Evolutionary conservation across 2,888 invertebrate genomes (phyloP), one percentile per base, ranked within the genome.

Genomic region (Argyra leucocephala): DNA sequence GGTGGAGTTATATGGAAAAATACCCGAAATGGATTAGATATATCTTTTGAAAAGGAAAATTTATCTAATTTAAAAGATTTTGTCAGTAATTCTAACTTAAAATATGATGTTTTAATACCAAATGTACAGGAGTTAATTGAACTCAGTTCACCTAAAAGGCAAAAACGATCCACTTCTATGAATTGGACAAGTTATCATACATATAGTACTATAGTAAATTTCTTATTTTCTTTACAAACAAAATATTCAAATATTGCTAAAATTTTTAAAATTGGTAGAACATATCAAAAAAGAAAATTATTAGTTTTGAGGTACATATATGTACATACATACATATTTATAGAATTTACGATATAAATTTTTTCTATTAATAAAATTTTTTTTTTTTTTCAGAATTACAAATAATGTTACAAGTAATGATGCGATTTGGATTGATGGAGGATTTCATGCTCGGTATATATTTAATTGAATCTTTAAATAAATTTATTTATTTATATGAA

Each of bases 381-480:
- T 57, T 6, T n/a, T n/a, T 57, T 57, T 57, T 57, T 9, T 12
- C 5, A 84, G 87, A 73, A 87, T 90, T 69, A 89, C 90, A 1
- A 88, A 88, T 68, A 76, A 78, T 63, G 88, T 89, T 0, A 80
- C 82, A 0, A 80, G 80, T 4, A 86, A 85, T 64, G 81, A 82
- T 21, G 88, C 87, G 2, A 82, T 90, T 1, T 90, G 90, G 89
- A 79, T 89, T 58, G 89, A 89, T 71, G 88, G 87, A 0, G 88
- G 91, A 12, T 92, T 93, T 66, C 93, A 93, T 73, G 90, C 93
- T 0, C 84, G 95, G 31, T 31, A 31, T n/a, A n/a, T n/a, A n/a
- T n/a, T n/a, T n/a, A 31, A 31, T 31, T 31, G 1, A 31, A 31
- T 31, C 26, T 26, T 31, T 31, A 10, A 31, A 31, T 31, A 6